These are phyloP conservation scores for Anas bernieri DNA, from an alignment of 2,797 vertebrate species.

Conservation along the genomic window DNA sequence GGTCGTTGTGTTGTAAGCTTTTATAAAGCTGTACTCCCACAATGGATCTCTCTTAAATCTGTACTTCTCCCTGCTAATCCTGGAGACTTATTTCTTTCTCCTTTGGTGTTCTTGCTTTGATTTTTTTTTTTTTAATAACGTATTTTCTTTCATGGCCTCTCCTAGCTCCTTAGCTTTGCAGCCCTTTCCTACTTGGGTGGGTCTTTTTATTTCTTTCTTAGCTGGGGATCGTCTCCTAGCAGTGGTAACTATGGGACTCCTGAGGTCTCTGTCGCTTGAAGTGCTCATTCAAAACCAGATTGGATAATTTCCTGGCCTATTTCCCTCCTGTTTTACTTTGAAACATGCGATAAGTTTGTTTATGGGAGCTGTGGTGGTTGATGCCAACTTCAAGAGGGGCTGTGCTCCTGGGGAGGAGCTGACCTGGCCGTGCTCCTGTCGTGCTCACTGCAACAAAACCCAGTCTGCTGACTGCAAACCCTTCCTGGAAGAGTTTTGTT, in stretches of 20 bases:
- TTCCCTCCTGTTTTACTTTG: conserved; percentile 38
- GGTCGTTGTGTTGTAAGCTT: conserved; percentile 4
- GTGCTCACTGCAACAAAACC: rapidly evolving
- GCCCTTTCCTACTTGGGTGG: conserved; percentile 36
- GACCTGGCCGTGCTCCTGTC: neutral
- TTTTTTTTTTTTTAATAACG: neutral
- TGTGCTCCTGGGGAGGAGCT: neutral
- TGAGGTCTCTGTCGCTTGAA: conserved; percentile 22
- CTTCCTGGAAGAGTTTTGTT: neutral
- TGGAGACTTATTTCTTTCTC: neutral
- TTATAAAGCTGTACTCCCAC: conserved; percentile 24
- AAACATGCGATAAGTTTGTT: conserved; percentile 27
- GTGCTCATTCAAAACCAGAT: conserved; percentile 7
- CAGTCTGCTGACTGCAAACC: neutral
- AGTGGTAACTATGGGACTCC: conserved; percentile 4
- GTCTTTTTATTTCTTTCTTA: conserved; percentile 37
- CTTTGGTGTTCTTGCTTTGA: conserved; percentile 50
- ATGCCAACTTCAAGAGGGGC: neutral
- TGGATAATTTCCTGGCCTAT: conserved; percentile 40
- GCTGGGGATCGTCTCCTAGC: neutral
- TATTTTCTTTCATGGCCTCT: conserved; percentile 39
- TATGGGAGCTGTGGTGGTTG: neutral
- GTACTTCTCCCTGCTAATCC: conserved; percentile 51
- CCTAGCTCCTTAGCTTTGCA: neutral
- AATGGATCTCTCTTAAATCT: conserved; percentile 49